A percentile compares a stretch with the other conserved stretches of the same genome.
phyloP scores from a whole-genome alignment of 2,888 invertebrate genomes.

The Ptilodon capucinus region DNA sequence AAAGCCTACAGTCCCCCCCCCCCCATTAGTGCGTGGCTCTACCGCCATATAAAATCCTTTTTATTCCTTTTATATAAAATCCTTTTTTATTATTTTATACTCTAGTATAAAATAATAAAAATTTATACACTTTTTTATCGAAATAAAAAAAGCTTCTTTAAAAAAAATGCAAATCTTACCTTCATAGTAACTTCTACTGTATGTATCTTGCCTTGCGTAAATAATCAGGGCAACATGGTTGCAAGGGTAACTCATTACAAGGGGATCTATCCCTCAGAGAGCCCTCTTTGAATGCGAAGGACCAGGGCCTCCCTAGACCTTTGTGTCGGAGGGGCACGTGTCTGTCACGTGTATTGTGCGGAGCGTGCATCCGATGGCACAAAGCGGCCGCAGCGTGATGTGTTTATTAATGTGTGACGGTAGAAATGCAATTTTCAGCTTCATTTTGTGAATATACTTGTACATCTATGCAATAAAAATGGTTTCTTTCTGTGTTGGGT shows the following conservation, averaged over 20 bases:
- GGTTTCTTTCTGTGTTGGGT: too few species aligned
- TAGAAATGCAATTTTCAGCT: constrained; percentile 32
- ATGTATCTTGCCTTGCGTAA: constrained; percentile 39
- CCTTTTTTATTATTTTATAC: too few species aligned
- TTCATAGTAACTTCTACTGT: too few species aligned
- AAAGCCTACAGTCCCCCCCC: too few species aligned
- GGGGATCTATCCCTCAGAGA: constrained; percentile 27
- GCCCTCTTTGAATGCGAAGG: constrained; percentile 7
- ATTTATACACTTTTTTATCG: too few species aligned
- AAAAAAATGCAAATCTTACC: too few species aligned
- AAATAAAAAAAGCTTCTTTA: too few species aligned
- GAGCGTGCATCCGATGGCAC: constrained; percentile 44
- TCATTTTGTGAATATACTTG: constrained; percentile 16
- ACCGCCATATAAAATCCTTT: too few species aligned
- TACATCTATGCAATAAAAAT: too few species aligned
- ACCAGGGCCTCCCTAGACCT: constrained; percentile 2
- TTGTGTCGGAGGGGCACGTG: constrained; percentile 34
- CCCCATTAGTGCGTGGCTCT: too few species aligned
- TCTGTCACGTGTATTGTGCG: constrained; percentile 49
- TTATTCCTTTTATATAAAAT: too few species aligned
- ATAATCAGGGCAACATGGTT: constrained; percentile 36
- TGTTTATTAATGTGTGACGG: constrained; percentile 47
- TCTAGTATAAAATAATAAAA: too few species aligned
- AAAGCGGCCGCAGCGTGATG: constrained; percentile 45
- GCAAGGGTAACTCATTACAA: constrained; percentile 22